phyloP scores from a whole-genome alignment of 2,888 invertebrate species.

The Amiota mariae region DNA sequence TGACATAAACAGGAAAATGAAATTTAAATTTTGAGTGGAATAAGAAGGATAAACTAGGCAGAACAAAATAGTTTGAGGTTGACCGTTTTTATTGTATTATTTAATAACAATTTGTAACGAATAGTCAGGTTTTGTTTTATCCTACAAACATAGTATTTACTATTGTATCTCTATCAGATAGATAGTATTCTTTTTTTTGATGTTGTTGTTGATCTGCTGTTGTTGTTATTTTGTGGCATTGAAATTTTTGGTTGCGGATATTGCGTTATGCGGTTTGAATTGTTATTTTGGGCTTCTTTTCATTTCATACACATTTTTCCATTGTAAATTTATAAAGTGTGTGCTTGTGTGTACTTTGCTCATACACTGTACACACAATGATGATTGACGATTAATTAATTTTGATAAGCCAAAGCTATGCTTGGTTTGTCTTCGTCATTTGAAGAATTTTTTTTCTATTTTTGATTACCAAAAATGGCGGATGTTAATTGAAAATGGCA shows the following conservation, averaged over 20 bases:
- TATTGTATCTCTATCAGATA: too few relatives aligned
- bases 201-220: too few relatives aligned
- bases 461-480: slow-evolving; percentile 34
- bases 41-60: too few relatives aligned
- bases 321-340: slow-evolving; percentile 11
- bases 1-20: background rate
- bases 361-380: background rate
- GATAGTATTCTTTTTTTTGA: too few relatives aligned
- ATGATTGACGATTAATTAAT: slow-evolving; percentile 54
- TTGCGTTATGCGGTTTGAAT: slow-evolving; percentile 13
- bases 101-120: too few relatives aligned
- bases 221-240: too few relatives aligned
- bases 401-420: slow-evolving; percentile 46
- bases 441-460: background rate
- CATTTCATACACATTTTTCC: background rate
- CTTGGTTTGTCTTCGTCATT: too few relatives aligned
- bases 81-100: too few relatives aligned
- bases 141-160: too few relatives aligned
- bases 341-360: background rate
- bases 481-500: slow-evolving; percentile 53
- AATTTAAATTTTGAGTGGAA: background rate
- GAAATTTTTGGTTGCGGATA: background rate
- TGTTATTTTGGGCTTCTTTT: slow-evolving; percentile 1
- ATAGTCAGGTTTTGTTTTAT: too few relatives aligned
- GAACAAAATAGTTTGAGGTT: too few relatives aligned